Base-by-base conservation (phyloP, 1,140 invertebrate genomes). In the Nixonia krombeini region DNA sequence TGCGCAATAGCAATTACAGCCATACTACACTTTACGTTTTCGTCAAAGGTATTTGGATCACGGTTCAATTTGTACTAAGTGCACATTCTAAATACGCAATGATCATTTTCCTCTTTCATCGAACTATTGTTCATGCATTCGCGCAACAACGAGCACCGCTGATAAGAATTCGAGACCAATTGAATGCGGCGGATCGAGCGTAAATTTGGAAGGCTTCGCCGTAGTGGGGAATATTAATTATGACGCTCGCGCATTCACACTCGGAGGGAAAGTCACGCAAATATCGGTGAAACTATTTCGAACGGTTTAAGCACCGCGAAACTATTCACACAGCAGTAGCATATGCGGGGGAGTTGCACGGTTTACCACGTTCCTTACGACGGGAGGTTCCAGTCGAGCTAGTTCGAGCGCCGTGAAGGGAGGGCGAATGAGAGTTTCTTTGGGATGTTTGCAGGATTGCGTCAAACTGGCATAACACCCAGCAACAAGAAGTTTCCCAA, bases 401-500 rank as follows among this genome's bases (percentile, higher is more conserved):
- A 18, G 70, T 46, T 55, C 44, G 26, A 35, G 42, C 44, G 42
- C 53, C 29, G 53, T 38, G 46, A 57, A 50, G 50, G 38, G 33
- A 57, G 33, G 42, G 57, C 29, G 38, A 55, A 46, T 55, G 18
- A 35, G 59, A 69, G 61, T 56, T 69, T 69, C 58, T 41, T 8
- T 41, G 40, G 40, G 61, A 71, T 71, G 71, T 62, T 70, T 62
- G 50, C 26, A 31, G 73, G 72, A 79, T 80, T 79, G 75, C 74
- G 67, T 78, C 69, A 78, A 77, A 77, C 73, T 70, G 56, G 69
- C 73, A 75, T 75, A 72, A 75, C 74, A 72, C 75, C 68, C 59
- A 46, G 37, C 56, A 53, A 50, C 50, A 44, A 66, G 62, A 73
- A 76, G 66, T 79, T 73, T 64, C 40, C 49, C 46, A 49, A 65